A percentile compares a stretch with the other conserved stretches of the same genome.
Conservation (phyloP, 2,888 invertebrate species). For the Microdon myrmicae region DNA sequence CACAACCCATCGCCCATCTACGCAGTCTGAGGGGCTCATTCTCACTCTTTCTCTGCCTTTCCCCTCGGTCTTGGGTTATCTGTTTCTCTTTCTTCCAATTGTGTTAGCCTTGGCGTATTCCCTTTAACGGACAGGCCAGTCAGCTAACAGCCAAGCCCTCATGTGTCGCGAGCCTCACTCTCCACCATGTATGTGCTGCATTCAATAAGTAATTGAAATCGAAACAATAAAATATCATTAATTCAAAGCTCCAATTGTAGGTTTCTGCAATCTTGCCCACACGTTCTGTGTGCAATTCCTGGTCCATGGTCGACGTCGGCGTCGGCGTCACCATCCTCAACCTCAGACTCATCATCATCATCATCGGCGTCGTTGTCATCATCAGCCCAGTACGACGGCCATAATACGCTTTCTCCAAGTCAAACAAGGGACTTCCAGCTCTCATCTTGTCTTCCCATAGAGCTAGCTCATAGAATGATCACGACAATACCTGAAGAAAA, state of each 20-base stretch:
- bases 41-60: constrained; percentile 4
- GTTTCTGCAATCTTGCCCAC: constrained; percentile 40
- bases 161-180: constrained; percentile 3
- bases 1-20: constrained; percentile 9
- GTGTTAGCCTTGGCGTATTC: constrained; percentile 22
- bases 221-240: constrained; percentile 53
- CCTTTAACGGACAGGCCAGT: constrained; percentile 41
- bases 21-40: constrained; percentile 2
- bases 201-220: constrained; percentile 52
- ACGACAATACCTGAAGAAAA: no score
- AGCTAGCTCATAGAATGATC: no score
- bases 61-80: background rate
- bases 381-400: background rate
- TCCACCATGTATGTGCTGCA: constrained; percentile 29
- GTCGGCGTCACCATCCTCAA: no score
- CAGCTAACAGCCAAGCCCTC: constrained; percentile 40
- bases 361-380: constrained; percentile 11
- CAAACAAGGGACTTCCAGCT: constrained; percentile 30
- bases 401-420: constrained; percentile 31
- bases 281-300: constrained; percentile 33
- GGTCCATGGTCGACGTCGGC: constrained; percentile 19
- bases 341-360: constrained; percentile 14
- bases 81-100: background rate
- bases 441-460: no score
- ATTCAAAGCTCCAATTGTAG: constrained; percentile 50